Conservation (phyloP, 2,113 vertebrate species). For the Sprattus sprattus region DNA sequence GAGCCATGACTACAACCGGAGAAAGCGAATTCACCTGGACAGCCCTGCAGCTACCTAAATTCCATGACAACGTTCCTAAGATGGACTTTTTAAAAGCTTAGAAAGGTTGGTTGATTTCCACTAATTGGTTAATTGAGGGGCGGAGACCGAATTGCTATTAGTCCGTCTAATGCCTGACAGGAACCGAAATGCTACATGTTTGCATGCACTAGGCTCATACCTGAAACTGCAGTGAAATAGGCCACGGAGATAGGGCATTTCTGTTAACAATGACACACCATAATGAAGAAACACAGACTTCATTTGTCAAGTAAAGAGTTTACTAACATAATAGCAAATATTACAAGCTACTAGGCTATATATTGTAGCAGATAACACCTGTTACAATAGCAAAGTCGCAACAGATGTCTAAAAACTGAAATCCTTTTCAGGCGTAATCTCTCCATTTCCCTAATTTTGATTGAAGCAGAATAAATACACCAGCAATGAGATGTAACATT, state of each 20-base stretch:
- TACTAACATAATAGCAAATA: conserved; percentile 72
- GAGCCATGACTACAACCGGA: conserved; percentile 67
- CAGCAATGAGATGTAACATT: conserved; percentile 65
- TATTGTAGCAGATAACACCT: conserved; percentile 63
- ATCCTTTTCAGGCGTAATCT: conserved; percentile 11
- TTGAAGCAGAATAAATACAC: conserved; percentile 35
- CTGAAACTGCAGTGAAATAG: too few relatives aligned
- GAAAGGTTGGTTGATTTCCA: conserved; percentile 46
- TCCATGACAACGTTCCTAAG: conserved; percentile 38
- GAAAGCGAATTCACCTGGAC: conserved; percentile 45
- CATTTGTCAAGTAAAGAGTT: conserved; percentile 49
- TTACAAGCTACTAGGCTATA: conserved; percentile 63
- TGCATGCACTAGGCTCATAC: background rate
- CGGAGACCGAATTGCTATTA: conserved; percentile 18
- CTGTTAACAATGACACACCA: background rate
- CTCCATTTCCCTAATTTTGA: conserved; percentile 18
- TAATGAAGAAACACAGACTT: background rate
- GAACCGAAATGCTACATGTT: background rate
- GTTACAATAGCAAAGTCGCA: conserved; percentile 58
- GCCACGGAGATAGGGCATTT: background rate
- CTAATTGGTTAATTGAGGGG: conserved; percentile 57
- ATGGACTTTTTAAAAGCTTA: conserved; percentile 8
- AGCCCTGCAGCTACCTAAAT: conserved; percentile 68
- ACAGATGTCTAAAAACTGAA: conserved; percentile 46
- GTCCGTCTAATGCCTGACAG: conserved; percentile 21